phyloP scores from a whole-genome alignment of 2,113 vertebrate species.

The Burhinus bistriatus region DNA sequence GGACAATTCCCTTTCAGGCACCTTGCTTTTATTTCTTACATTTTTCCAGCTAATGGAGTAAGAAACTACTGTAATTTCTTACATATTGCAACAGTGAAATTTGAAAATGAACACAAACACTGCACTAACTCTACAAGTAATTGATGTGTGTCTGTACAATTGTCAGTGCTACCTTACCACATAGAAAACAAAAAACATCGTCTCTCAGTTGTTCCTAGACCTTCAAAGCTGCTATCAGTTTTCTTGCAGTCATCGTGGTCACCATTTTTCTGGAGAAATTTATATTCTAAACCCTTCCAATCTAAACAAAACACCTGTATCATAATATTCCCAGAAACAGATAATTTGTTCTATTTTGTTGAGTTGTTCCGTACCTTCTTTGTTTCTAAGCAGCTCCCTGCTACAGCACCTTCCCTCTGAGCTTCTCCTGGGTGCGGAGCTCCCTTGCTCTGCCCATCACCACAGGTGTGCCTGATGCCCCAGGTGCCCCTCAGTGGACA shows the following conservation, averaged over 20 bases:
- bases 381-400: neutral
- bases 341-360: neutral
- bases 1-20: neutral
- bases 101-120: neutral
- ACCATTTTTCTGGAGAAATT: neutral
- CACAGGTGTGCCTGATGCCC: neutral
- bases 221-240: neutral
- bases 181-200: neutral
- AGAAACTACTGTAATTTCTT: neutral
- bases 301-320: neutral
- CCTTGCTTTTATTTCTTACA: neutral
- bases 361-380: neutral
- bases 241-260: rapidly evolving
- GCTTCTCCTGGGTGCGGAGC: rapidly evolving
- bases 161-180: neutral
- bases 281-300: neutral
- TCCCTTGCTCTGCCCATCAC: too few relatives aligned
- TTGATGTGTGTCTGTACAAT: neutral
- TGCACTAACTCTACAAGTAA: neutral
- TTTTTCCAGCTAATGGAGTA: neutral
- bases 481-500: neutral
- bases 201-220: neutral
- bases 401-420: rapidly evolving
- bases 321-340: rapidly evolving
- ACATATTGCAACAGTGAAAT: neutral